Conservation (phyloP, 2,888 invertebrate genomes). For the Steromphala cineraria region DNA sequence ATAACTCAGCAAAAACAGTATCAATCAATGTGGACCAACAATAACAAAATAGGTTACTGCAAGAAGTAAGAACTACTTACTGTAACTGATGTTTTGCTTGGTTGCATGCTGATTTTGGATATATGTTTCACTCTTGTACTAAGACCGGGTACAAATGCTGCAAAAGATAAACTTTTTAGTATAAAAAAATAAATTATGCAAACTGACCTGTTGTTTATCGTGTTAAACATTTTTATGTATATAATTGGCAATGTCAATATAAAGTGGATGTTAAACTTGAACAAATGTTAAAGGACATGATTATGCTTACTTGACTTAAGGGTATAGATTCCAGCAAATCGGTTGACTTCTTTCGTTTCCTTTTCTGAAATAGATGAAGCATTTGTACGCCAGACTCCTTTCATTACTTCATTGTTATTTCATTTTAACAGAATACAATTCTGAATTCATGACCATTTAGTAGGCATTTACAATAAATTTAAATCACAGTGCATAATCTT, state of each 20-base stretch:
- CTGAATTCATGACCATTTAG: no score
- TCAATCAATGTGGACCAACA: background rate
- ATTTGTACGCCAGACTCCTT: background rate
- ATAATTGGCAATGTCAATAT: no score
- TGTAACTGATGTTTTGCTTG: constrained; percentile 49
- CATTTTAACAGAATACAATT: background rate
- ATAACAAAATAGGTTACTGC: no score
- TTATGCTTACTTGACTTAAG: constrained; percentile 61
- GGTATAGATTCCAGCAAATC: constrained; percentile 73
- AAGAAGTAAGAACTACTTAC: constrained; percentile 27
- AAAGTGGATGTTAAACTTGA: no score
- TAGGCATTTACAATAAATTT: no score
- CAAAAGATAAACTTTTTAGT: constrained; percentile 29
- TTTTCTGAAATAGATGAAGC: constrained; percentile 58
- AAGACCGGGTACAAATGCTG: constrained; percentile 66
- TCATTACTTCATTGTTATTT: background rate
- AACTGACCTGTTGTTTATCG: no score
- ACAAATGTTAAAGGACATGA: background rate
- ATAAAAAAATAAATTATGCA: no score
- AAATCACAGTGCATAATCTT: no score
- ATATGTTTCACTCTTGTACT: constrained; percentile 71
- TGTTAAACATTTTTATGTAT: no score
- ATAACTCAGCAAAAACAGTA: background rate
- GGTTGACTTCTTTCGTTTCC: constrained; percentile 69
- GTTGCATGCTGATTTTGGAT: constrained; percentile 68